A percentile compares a stretch with the other conserved stretches of the same genome.
These are phyloP conservation scores for Masticophis lateralis DNA, from an alignment of 2,797 vertebrate genomes.

Conservation along the genomic window DNA sequence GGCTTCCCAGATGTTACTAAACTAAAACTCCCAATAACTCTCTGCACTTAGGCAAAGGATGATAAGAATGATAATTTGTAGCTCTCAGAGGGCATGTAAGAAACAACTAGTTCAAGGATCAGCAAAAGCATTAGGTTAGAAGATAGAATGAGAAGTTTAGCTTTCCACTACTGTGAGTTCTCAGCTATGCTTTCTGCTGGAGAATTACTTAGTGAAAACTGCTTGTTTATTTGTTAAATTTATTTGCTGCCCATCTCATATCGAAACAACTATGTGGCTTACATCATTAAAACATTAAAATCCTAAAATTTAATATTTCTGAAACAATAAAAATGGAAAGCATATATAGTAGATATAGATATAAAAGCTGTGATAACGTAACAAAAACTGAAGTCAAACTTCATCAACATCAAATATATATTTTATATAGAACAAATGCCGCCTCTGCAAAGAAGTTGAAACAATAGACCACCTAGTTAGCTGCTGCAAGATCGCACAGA, in stretches of 20 bases:
- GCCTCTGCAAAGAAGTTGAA: neutral
- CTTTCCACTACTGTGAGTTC: neutral
- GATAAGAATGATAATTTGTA: neutral
- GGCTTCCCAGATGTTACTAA: neutral
- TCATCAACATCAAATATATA: no score
- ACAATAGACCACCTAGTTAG: neutral
- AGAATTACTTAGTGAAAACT: neutral
- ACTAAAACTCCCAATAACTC: neutral
- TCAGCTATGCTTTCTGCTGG: neutral
- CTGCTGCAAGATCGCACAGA: neutral
- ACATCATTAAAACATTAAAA: neutral
- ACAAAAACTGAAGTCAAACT: neutral
- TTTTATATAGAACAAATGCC: neutral
- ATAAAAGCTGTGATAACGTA: neutral
- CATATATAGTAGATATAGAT: neutral
- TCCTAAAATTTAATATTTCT: neutral
- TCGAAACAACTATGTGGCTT: neutral
- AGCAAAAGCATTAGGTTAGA: neutral
- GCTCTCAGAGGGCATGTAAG: neutral
- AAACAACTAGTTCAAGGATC: neutral
- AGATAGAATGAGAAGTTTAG: neutral
- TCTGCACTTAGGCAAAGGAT: neutral
- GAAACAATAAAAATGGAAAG: neutral
- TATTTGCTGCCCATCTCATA: neutral
- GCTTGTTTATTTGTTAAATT: neutral